Base-by-base conservation (phyloP, 2,797 vertebrate species). In the Parotocinclus haroldoi region DNA sequence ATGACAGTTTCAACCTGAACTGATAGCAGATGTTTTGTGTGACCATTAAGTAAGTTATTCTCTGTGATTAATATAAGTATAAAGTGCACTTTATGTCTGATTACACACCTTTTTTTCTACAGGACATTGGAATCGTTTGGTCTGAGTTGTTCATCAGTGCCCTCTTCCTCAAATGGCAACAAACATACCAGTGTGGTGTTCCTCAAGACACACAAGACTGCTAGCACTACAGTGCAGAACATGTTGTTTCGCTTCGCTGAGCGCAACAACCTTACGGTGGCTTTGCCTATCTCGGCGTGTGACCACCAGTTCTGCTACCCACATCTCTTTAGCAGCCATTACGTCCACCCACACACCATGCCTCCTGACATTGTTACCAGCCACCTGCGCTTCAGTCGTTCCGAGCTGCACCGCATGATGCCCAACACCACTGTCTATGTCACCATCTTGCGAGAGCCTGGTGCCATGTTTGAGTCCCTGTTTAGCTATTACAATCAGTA, bases 291-390 rank as follows among this genome's bases (percentile, higher is more conserved):
- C 44, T 89, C 88, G 7, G 73, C 82, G 16, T 94, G 91, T 45
- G 75, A 87, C 38, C 92, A 94, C 80, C 92, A 93, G 87, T 95
- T 95, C 88, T 93, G 93, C 83, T 95, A 95, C 76, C 93, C 93
- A 0, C 87, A 82, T 3, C 66, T 85, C 55, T 95, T 95, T 86
- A 88, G 85, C 1, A 56, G 79, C 9, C 90, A 84, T 79, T 92
- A 91, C 1, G 91, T 93, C 38, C 92, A 94, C 69, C 90, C 89
- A 0, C 89, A 92, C 85, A 94, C 92, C 7, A 66, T 87, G 7
- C 89, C 91, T 0, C 83, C 92, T 0, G 88, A 90, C 65, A 62
- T 95, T 62, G 77, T 94, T 51, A 89, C 91, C 79, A 94, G 76
- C 83, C 93, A 95, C 83, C 84, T 94, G 87, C 89, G 93, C 69